Conservation (phyloP, 2,797 vertebrate genomes). For the Amphiprion clarkii region DNA sequence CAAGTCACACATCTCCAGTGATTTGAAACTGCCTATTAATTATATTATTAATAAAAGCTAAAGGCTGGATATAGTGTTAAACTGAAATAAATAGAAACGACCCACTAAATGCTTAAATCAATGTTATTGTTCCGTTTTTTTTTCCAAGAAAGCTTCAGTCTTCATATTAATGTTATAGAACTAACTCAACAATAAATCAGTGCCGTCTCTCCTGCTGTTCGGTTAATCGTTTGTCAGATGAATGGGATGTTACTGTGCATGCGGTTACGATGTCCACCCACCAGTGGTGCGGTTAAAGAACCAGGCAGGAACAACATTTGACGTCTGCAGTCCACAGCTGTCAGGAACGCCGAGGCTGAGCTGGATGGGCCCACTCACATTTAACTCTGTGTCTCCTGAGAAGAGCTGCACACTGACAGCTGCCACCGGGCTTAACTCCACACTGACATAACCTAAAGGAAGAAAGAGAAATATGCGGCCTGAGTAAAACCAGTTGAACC, state of each 20-base stretch:
- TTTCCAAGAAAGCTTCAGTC: no score
- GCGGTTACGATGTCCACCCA: slow-evolving; percentile 66
- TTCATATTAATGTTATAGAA: no score
- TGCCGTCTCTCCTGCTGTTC: neutral
- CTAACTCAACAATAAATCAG: no score
- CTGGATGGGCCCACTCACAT: slow-evolving; percentile 87
- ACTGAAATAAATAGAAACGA: no score
- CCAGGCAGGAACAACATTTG: slow-evolving; percentile 90
- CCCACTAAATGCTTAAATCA: no score
- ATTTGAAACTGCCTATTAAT: no score
- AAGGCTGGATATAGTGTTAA: neutral
- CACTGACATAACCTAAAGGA: slow-evolving; percentile 85
- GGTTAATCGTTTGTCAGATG: no score
- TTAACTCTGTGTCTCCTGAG: slow-evolving; percentile 84
- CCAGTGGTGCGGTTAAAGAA: slow-evolving; percentile 89
- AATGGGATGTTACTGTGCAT: no score
- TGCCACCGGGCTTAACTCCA: slow-evolving; percentile 88
- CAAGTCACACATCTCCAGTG: neutral
- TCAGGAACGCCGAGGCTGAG: slow-evolving; percentile 86
- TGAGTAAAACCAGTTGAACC: neutral
- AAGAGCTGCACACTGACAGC: slow-evolving; percentile 88
- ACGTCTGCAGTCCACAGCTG: slow-evolving; percentile 72
- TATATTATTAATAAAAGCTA: no score
- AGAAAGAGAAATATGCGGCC: neutral
- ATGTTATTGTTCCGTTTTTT: no score